These are phyloP conservation scores for Lethenteron reissneri DNA, from an alignment of 2,113 vertebrate genomes.

Conservation along the genomic window DNA sequence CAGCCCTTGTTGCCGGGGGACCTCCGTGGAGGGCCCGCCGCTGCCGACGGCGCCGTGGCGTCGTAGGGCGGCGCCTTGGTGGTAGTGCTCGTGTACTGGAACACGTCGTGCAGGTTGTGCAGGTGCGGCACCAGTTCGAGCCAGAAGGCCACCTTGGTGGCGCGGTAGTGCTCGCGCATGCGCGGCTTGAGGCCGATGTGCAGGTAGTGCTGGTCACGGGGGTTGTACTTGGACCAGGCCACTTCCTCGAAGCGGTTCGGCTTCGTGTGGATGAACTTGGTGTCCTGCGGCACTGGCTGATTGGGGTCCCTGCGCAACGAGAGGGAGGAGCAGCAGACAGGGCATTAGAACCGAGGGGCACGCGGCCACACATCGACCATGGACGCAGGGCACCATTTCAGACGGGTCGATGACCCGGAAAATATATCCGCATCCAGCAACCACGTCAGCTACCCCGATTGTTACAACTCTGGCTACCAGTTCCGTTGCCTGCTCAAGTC, in stretches of 20 bases:
- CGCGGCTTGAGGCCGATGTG: conserved; percentile 78
- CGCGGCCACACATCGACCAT: too few species aligned
- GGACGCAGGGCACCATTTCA: too few species aligned
- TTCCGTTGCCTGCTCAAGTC: too few species aligned
- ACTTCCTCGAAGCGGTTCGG: conserved; percentile 92
- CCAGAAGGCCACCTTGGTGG: conserved; percentile 93
- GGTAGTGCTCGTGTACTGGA: conserved; percentile 75
- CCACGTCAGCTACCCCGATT: too few species aligned
- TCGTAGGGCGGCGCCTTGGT: conserved; percentile 80
- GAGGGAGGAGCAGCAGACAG: conserved; percentile 7
- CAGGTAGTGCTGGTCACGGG: conserved; percentile 80
- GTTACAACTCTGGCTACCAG: too few species aligned
- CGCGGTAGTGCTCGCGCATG: conserved; percentile 73
- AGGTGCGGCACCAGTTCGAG: conserved; percentile 70
- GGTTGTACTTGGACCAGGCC: conserved; percentile 89
- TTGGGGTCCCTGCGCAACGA: conserved; percentile 52
- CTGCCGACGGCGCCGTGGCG: conserved; percentile 64
- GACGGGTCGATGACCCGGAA: too few species aligned
- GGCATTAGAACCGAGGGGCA: too few species aligned
- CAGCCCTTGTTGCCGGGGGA: conserved; percentile 63
- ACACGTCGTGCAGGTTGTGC: conserved; percentile 74
- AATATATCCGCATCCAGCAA: too few species aligned
- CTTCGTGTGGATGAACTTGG: conserved; percentile 90
- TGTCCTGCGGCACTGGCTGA: conserved; percentile 81
- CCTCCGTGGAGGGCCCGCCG: conserved; percentile 28